Percentiles rank a stretch among this genome's conserved stretches.
These are phyloP conservation scores for Platycercus adscitus DNA, from an alignment of 2,113 vertebrate genomes.

Conservation along the genomic window DNA sequence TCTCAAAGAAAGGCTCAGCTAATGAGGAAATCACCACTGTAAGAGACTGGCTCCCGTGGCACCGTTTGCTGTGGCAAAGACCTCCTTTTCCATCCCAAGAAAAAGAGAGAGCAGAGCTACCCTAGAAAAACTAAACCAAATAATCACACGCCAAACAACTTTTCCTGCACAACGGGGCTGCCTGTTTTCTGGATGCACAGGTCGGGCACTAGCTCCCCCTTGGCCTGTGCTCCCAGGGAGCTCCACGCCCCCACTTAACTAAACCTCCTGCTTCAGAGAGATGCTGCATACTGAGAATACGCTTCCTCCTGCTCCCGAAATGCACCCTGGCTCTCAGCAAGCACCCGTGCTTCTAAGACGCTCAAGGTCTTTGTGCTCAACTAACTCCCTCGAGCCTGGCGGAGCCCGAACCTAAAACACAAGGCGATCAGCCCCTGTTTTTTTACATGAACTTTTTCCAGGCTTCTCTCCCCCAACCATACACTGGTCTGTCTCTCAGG, in stretches of 20 bases:
- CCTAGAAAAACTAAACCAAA: neutral
- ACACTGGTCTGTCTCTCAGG: neutral
- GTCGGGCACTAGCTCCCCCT: fast-evolving
- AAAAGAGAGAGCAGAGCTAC: neutral
- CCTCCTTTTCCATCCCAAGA: neutral
- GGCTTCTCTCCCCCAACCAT: neutral
- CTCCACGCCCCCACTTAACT: neutral
- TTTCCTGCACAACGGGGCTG: neutral
- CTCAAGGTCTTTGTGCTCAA: neutral
- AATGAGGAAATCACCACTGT: neutral
- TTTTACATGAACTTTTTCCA: neutral
- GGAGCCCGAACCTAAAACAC: neutral
- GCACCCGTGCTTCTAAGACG: neutral
- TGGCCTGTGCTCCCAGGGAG: neutral
- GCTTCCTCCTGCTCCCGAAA: neutral
- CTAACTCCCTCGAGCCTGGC: neutral
- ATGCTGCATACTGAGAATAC: neutral
- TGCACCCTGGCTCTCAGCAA: neutral
- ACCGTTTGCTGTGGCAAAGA: neutral
- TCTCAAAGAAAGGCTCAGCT: neutral
- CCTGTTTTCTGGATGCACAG: fast-evolving
- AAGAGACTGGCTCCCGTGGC: neutral
- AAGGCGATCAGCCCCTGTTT: neutral
- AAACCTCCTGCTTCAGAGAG: neutral
- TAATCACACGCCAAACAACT: neutral